These are phyloP conservation scores for Gymnoscopelus microlampas DNA, from an alignment of 2,797 vertebrate species.

Conservation along the genomic window DNA sequence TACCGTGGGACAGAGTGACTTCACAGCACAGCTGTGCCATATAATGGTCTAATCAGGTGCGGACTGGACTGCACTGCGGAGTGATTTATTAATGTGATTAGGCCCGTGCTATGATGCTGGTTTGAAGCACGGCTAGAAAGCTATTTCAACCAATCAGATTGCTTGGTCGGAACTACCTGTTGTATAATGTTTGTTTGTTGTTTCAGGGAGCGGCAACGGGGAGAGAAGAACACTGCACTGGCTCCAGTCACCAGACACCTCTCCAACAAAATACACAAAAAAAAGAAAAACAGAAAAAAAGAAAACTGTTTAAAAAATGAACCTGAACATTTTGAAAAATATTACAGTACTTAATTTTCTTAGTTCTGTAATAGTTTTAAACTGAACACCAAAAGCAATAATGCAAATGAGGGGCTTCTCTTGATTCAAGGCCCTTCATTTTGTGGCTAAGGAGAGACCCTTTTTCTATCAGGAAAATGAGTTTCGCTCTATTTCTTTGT, in stretches of 20 bases:
- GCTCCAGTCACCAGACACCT: slow-evolving; percentile 45
- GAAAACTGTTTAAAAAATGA: slow-evolving; percentile 67
- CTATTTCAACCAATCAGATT: no score
- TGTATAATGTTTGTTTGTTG: slow-evolving; percentile 22
- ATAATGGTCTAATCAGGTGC: no score
- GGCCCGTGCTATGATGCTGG: no score
- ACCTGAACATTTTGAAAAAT: slow-evolving; percentile 68
- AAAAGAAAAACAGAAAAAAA: slow-evolving; percentile 42
- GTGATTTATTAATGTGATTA: no score
- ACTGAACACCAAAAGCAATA: slow-evolving; percentile 61
- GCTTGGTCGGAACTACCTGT: no score
- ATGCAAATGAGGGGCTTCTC: slow-evolving; percentile 46
- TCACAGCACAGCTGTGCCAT: no score
- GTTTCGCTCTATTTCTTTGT: slow-evolving; percentile 64
- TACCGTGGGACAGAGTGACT: no score
- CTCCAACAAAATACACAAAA: slow-evolving; percentile 56
- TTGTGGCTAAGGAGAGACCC: slow-evolving; percentile 66
- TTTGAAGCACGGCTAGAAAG: no score
- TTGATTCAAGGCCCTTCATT: slow-evolving; percentile 51
- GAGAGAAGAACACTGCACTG: slow-evolving; percentile 42
- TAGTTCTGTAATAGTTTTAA: slow-evolving; percentile 72
- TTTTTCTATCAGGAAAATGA: slow-evolving; percentile 66
- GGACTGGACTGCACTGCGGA: no score
- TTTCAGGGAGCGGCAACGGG: slow-evolving; percentile 57
- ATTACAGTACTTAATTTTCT: slow-evolving; percentile 72